A percentile compares a stretch with the other conserved stretches of the same genome.
phyloP scores from a whole-genome alignment of 2,888 invertebrate species.

The Zygaena filipendulae region DNA sequence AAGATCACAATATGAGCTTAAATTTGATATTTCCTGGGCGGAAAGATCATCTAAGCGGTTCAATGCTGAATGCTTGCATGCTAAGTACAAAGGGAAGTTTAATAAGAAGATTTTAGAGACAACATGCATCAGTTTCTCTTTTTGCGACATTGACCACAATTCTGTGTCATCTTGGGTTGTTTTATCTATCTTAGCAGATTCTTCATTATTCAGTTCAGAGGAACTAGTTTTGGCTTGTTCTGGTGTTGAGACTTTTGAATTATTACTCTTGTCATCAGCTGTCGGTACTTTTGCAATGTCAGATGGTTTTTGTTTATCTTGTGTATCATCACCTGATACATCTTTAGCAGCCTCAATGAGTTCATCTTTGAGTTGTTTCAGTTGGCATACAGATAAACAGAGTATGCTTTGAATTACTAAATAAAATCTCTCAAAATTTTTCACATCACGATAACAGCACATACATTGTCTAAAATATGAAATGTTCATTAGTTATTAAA shows the following conservation, averaged over 20 bases:
- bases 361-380: conserved; percentile 77
- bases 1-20: conserved; percentile 88
- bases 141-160: conserved; percentile 83
- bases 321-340: conserved; percentile 31
- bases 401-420: conserved; percentile 89
- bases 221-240: conserved; percentile 26
- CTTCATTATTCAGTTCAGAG: conserved; percentile 23
- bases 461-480: conserved; percentile 86
- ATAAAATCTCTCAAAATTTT: conserved; percentile 93
- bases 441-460: conserved; percentile 93
- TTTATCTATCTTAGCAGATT: conserved; percentile 14
- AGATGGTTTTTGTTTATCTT: conserved; percentile 28
- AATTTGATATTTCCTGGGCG: conserved; percentile 83
- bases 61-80: conserved; percentile 86
- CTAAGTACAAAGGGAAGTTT: conserved; percentile 90
- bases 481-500: background rate
- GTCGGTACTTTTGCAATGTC: conserved; percentile 22
- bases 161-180: conserved; percentile 39
- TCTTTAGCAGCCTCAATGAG: conserved; percentile 48
- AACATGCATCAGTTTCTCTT: conserved; percentile 88
- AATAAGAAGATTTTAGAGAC: conserved; percentile 88
- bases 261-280: conserved; percentile 30
- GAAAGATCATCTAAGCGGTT: conserved; percentile 84
- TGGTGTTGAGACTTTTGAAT: conserved; percentile 24
- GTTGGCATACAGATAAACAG: conserved; percentile 83